Conservation (phyloP, 1,140 invertebrate genomes). For the Aphaenogaster floridana region DNA sequence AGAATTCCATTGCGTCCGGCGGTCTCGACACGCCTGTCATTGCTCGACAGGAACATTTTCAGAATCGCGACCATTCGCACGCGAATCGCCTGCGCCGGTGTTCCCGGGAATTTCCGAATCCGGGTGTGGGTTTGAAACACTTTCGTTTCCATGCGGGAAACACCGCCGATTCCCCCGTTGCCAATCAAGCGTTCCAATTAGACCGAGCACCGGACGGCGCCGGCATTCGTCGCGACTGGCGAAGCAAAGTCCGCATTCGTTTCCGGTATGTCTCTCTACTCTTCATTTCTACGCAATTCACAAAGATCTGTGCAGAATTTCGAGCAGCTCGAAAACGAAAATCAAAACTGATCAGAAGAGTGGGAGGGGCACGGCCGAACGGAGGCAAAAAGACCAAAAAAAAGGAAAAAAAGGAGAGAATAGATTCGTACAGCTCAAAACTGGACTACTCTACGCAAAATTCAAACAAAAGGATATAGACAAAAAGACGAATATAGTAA, state of each 20-base stretch:
- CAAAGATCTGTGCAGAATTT: constrained; percentile 67
- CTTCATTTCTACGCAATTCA: constrained; percentile 67
- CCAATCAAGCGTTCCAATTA: constrained; percentile 53
- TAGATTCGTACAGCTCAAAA: constrained; percentile 65
- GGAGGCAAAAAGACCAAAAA: constrained; percentile 27
- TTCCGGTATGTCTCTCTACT: constrained; percentile 37
- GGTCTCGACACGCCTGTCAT: constrained; percentile 26
- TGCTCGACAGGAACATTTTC: constrained; percentile 37
- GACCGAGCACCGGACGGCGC: constrained; percentile 13
- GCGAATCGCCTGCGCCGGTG: constrained; percentile 31
- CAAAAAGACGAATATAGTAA: constrained; percentile 58
- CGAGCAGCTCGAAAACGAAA: constrained; percentile 53
- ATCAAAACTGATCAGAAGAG: constrained; percentile 52
- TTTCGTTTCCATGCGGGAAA: constrained; percentile 39
- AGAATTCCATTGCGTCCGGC: background rate
- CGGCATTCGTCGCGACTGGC: background rate
- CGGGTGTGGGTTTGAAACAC: constrained; percentile 26
- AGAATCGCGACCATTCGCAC: constrained; percentile 32
- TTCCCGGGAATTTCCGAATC: constrained; percentile 37
- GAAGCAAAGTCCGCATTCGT: constrained; percentile 63
- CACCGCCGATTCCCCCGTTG: constrained; percentile 44
- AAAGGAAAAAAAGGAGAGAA: constrained; percentile 29
- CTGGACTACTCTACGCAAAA: constrained; percentile 63
- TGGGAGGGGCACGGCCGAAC: constrained; percentile 5
- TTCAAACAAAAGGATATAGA: constrained; percentile 60